Evolutionary conservation across 2,888 invertebrate species (phyloP).

Genomic region (Hydroisotoma schaefferi): DNA sequence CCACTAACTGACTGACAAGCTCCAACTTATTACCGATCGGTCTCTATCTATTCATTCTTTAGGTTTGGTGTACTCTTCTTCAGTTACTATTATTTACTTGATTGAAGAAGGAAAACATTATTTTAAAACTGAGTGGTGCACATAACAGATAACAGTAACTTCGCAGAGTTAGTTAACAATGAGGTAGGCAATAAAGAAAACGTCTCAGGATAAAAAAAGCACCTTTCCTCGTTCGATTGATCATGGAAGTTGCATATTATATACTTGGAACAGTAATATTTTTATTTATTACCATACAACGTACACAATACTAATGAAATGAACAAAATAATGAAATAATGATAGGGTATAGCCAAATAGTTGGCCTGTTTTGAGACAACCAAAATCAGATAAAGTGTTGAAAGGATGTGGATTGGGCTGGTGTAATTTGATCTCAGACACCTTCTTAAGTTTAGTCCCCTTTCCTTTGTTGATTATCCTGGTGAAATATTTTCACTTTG

Average conservation of each 20-base stretch:
- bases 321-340: too few species aligned
- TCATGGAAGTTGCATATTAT: neutral
- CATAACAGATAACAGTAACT: too few species aligned
- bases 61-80: too few species aligned
- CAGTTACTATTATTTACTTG: too few species aligned
- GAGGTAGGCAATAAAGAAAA: too few species aligned
- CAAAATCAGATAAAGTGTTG: neutral
- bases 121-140: too few species aligned
- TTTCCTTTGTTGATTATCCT: neutral
- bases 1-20: neutral
- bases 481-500: slow-evolving; percentile 8
- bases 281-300: too few species aligned
- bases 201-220: neutral
- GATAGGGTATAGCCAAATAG: neutral
- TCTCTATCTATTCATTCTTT: neutral
- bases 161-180: too few species aligned
- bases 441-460: neutral
- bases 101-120: too few species aligned
- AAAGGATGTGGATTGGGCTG: neutral
- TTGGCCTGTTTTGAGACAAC: neutral
- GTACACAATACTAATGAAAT: too few species aligned
- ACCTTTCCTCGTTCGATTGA: neutral
- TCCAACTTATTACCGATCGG: too few species aligned
- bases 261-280: too few species aligned
- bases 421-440: slow-evolving; percentile 9